These are phyloP conservation scores for Nothocercus nigrocapillus DNA, from an alignment of 2,113 vertebrate genomes.

Conservation along the genomic window DNA sequence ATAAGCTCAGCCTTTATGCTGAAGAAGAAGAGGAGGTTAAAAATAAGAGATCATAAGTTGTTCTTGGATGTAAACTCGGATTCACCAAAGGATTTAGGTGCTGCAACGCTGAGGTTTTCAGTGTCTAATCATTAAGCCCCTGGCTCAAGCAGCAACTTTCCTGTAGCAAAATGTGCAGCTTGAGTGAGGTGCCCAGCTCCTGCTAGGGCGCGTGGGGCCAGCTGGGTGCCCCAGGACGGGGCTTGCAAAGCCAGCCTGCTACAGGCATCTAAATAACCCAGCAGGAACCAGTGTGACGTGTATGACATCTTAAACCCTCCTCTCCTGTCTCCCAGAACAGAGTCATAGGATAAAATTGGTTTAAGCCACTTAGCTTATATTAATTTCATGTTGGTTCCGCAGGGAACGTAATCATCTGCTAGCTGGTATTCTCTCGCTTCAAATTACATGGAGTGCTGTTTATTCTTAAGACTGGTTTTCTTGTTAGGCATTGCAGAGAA, in stretches of 20 bases:
- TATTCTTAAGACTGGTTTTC: not conserved
- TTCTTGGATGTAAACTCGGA: not conserved
- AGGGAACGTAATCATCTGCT: not conserved
- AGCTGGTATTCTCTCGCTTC: not conserved
- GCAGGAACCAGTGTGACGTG: accelerated
- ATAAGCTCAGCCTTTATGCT: not conserved
- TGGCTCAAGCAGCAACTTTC: not conserved
- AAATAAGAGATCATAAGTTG: not conserved
- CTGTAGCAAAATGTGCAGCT: not conserved
- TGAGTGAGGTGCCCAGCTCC: not conserved
- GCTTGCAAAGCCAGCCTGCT: not conserved
- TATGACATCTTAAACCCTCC: not conserved
- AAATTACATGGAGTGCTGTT: not conserved
- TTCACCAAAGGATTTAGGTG: not conserved
- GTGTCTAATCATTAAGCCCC: not conserved
- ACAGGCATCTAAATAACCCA: not conserved
- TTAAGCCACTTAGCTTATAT: not conserved
- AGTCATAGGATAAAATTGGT: not conserved
- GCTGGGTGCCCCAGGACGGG: not conserved
- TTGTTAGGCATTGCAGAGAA: not conserved
- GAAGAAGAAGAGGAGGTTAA: not conserved
- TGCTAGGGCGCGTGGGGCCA: not conserved
- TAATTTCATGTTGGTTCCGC: not conserved
- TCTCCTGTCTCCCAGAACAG: not conserved
- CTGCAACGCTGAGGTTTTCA: not conserved